phyloP scores from a whole-genome alignment of 2,797 vertebrate genomes.

The Pangasius sanitwongsei region DNA sequence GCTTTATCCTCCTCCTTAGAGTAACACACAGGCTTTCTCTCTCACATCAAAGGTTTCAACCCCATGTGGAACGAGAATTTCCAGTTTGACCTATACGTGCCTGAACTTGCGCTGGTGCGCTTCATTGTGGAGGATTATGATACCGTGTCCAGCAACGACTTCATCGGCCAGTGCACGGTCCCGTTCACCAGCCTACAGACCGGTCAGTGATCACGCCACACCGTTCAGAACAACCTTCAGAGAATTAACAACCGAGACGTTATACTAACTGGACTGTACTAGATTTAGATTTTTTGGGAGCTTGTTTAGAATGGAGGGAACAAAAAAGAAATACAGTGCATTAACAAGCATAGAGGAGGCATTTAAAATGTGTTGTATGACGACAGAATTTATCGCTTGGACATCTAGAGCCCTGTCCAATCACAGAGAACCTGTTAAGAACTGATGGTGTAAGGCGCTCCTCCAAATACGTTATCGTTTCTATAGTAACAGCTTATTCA shows the following conservation, averaged over 20 bases:
- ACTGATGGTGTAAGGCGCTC: no score
- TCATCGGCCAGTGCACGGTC: slow-evolving; percentile 88
- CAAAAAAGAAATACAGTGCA: no score
- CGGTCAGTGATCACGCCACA: slow-evolving; percentile 75
- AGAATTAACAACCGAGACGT: neutral
- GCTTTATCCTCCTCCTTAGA: neutral
- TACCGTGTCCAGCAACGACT: slow-evolving; percentile 82
- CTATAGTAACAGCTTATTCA: neutral
- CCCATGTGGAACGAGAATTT: slow-evolving; percentile 88
- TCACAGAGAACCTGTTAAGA: neutral
- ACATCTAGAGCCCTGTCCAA: neutral
- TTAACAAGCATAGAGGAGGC: neutral
- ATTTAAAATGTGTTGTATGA: neutral
- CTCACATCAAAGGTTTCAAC: slow-evolving; percentile 82
- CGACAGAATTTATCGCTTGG: neutral
- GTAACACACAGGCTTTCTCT: neutral
- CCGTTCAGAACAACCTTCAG: neutral
- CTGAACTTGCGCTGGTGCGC: slow-evolving; percentile 86
- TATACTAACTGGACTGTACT: neutral
- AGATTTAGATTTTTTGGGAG: no score
- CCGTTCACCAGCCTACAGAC: slow-evolving; percentile 87
- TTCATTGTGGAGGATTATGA: slow-evolving; percentile 91
- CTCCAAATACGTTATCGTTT: neutral
- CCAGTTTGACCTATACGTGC: slow-evolving; percentile 84
- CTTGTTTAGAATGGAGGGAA: neutral